Base-by-base conservation (phyloP, 2,888 invertebrate genomes). In the Subacronicta megacephala region DNA sequence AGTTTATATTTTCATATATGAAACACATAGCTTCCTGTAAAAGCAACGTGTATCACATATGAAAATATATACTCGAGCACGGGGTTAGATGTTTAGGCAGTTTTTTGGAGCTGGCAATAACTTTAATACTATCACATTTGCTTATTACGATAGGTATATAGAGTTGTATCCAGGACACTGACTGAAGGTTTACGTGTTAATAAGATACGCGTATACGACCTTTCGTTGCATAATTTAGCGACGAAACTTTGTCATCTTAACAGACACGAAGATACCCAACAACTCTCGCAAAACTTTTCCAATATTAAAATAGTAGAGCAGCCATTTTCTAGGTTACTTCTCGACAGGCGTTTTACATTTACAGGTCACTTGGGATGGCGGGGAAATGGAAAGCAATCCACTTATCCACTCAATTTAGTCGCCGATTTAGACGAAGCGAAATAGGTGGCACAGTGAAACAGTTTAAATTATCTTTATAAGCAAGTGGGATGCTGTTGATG, bases 381-480 rank as follows among this genome's bases (percentile, higher is more conserved):
- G 44, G 41, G 45, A 56, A 66, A 69, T 60, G 42, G 62, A 36
- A 62, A 50, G 46, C 58, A 66, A 70, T 77, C 56, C 60, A 73
- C 60, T 70, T 62, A 69, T 45, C 57, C 35, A 52, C 45, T 58
- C 57, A 69, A 70, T 64, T 77, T 73, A 42, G 40, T 43, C 50
- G 44, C 46, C 44, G 61, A 60, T 64, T 64, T 68, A 61, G 59
- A 51, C 37, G 41, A 36, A 36, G 50, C 17, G 20, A 68, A 62
- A 56, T 54, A 52, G 45, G 45, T 51, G 43, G 36, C 43, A 42
- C 18, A 15, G 31, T 52, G 40, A 54, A 67, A 54, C 13, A 3
- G 29, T 51, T 55, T 53, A 44, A 38, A 44, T 47, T 54, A 54
- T 59, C 17, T 31, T 45, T 38, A 23, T 13, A 6, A 61, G 35